phyloP scores from a whole-genome alignment of 2,113 vertebrate species.

The Cynoglossus semilaevis region DNA sequence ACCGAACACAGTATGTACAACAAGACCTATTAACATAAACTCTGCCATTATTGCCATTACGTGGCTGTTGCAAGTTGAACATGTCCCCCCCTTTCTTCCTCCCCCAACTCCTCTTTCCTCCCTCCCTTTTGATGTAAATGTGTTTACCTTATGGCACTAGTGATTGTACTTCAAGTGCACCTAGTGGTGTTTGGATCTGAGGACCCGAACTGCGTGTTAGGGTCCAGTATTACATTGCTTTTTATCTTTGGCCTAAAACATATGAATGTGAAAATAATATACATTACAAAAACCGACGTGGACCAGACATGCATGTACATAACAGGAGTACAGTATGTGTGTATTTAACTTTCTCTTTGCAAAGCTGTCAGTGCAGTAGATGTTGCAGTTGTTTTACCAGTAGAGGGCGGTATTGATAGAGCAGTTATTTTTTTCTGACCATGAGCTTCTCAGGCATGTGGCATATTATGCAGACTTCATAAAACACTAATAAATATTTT shows the following conservation, averaged over 20 bases:
- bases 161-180: constrained; percentile 77
- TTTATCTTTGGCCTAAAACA: constrained; percentile 74
- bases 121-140: constrained; percentile 61
- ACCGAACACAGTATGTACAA: constrained; percentile 71
- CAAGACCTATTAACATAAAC: constrained; percentile 61
- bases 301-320: constrained; percentile 79
- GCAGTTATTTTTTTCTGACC: constrained; percentile 81
- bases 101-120: no score
- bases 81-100: no score
- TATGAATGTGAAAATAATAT: constrained; percentile 73
- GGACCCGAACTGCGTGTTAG: constrained; percentile 67
- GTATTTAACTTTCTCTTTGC: constrained; percentile 78
- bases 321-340: constrained; percentile 78
- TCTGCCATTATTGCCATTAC: constrained; percentile 62
- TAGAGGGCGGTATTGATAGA: constrained; percentile 91
- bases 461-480: constrained; percentile 93
- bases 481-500: constrained; percentile 98
- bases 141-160: constrained; percentile 70
- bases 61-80: constrained; percentile 64
- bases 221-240: constrained; percentile 69
- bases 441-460: constrained; percentile 93
- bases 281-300: constrained; percentile 72
- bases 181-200: constrained; percentile 67
- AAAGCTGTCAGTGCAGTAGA: constrained; percentile 81
- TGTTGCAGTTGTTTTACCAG: constrained; percentile 82